Conservation (phyloP, 2,113 vertebrate genomes). For the Bubalus kerabau region DNA sequence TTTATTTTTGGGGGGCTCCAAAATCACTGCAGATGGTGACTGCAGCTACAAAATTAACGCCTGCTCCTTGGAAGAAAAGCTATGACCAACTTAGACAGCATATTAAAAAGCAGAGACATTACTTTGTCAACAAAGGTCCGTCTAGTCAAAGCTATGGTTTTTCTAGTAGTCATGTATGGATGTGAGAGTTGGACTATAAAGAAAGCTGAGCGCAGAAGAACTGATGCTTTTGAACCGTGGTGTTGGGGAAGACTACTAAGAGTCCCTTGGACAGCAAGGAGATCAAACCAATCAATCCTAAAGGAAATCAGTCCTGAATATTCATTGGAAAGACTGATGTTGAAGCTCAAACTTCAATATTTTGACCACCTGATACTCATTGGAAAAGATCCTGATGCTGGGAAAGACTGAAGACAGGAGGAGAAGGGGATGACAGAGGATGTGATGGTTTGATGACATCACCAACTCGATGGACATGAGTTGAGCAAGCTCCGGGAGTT, state of each 20-base stretch:
- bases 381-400: neutral
- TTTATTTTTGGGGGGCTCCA: neutral
- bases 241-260: neutral
- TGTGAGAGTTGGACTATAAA: neutral
- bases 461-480: neutral
- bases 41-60: accelerated
- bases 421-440: neutral
- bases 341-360: neutral
- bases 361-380: neutral
- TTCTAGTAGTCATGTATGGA: neutral
- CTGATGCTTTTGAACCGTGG: neutral
- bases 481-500: neutral
- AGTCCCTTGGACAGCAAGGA: neutral
- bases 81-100: neutral
- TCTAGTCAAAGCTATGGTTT: neutral
- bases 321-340: neutral
- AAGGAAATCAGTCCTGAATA: neutral
- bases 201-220: neutral
- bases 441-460: neutral
- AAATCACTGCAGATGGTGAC: neutral
- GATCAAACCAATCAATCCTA: neutral
- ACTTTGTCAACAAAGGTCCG: neutral
- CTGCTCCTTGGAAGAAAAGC: neutral
- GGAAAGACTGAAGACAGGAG: neutral
- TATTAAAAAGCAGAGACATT: neutral